Evolutionary conservation across 2,797 vertebrate species (phyloP), one percentile per base, ranked within the genome.

Genomic region (Myoxocephalus aenaeus): DNA sequence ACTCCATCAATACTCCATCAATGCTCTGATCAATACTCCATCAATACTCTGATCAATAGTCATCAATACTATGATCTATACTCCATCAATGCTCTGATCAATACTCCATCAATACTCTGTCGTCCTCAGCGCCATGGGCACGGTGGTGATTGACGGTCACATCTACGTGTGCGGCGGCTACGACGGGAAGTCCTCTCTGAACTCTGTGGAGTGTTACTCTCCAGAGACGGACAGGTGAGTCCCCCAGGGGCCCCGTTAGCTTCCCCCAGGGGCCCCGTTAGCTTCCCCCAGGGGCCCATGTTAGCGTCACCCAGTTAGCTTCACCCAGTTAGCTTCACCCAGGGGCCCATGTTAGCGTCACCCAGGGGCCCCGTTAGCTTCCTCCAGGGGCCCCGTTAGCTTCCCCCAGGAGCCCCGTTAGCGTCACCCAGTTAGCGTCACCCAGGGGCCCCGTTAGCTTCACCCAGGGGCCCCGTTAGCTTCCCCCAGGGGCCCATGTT

Each of bases 161-260:
- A 99, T 99, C 91, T 99, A 96, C 0, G 97, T 99, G 0, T 99
- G 98, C 0, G 98, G 97, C 0, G 98, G 98, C 13, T 99, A 99
- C 0, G 97, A 99, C 0, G 98, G 98, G 3, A 97, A 96, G 77
- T 97, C 97, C 0, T 99, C 98, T 17, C 96, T 99, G 80, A 98
- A 95, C 92, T 98, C 98, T 0, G 98, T 99, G 76, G 98, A 99
- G 88, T 95, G 96, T 40, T 99, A 98, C 70, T 96, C 95, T 0
- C 97, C 98, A 0, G 97, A 99, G 73, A 96, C 93, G 0, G 97
- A 99, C 96, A 96, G 96, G 98, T 99, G 87, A 92, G 63, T n/a
- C 15, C 6, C 6, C 34, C 12, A 22, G 7, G 29, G 64, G n/a
- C 14, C 18, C 18, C n/a, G n/a, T n/a, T n/a, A n/a, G n/a, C n/a